Base-by-base conservation (phyloP, 2,113 vertebrate genomes). In the Plectropomus leopardus region DNA sequence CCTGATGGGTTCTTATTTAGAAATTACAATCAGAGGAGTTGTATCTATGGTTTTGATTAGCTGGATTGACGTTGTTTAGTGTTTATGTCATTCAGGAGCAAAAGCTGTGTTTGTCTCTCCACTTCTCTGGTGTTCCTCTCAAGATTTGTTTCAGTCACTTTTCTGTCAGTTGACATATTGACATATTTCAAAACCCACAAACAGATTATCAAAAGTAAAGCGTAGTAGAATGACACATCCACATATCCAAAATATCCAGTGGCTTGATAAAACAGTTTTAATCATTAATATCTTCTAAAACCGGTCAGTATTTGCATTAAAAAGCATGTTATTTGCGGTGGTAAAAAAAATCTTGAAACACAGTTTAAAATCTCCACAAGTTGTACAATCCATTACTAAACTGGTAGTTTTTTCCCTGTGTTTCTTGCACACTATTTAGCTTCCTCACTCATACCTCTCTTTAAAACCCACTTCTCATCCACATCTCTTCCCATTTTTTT, bases 11-110 rank as follows among this genome's bases (percentile, higher is more conserved):
- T 77, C 55, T 17, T 69, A 32, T 36, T 17, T 21, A 42, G 42
- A 67, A 68, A 71, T 34, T 71, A 48, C 51, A 86, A 63, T 71
- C 71, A 77, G 7, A 28, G 21, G 16, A 55, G 24, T 26, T 42
- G 40, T 71, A 54, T 45, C 60, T 47, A 47, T 40, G 9, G 17
- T 53, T 65, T 54, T 44, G 16, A 71, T 48, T 51, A 11, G 44
- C 53, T 75, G 34, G 21, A 68, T 42, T 64, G 13, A 47, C 11
- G 5, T 48, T 69, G 23, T 77, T 79, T 30, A 58, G 28, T 34
- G 58, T 79, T 72, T 17, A 19, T 63, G n/a, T 66, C 32, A 61
- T 61, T 72, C 30, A 55, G 59, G 13, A 16, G 40, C 61, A 50
- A 45, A 44, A 76, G 11, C 42, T 60, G 5, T 26, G 3, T 60